A percentile compares a stretch with the other conserved stretches of the same genome.
These are phyloP conservation scores for Craniophora ligustri DNA, from an alignment of 2,888 invertebrate genomes.

Conservation along the genomic window DNA sequence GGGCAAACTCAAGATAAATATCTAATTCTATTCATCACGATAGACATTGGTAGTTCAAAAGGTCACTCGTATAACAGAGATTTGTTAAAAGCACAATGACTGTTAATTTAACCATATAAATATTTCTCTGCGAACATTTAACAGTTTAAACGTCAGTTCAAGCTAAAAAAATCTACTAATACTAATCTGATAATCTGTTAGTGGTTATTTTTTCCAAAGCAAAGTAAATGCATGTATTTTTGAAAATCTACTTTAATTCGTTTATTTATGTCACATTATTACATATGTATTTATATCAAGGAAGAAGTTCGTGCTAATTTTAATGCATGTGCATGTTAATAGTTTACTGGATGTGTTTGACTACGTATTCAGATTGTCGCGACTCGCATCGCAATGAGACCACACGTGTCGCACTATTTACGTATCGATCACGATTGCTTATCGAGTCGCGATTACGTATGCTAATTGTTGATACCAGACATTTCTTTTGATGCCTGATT, in stretches of 20 bases:
- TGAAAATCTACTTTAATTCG: too few relatives aligned
- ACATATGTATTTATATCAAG: too few relatives aligned
- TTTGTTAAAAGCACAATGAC: slow-evolving; percentile 25
- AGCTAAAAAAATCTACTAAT: too few relatives aligned
- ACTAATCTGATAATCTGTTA: too few relatives aligned
- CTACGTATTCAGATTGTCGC: slow-evolving; percentile 16
- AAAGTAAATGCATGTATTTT: too few relatives aligned
- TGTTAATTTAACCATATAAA: slow-evolving; percentile 21
- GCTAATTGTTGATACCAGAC: background rate
- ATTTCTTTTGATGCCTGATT: background rate
- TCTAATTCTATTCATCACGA: slow-evolving; percentile 35
- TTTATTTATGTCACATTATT: too few relatives aligned
- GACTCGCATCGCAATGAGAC: slow-evolving; percentile 40
- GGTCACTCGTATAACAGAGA: slow-evolving; percentile 22
- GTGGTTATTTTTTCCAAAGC: too few relatives aligned
- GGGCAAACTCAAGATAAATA: slow-evolving; percentile 32
- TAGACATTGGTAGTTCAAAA: slow-evolving; percentile 11
- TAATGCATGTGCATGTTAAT: slow-evolving; percentile 1
- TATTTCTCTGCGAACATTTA: background rate
- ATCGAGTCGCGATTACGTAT: background rate
- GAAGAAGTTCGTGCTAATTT: slow-evolving; percentile 14
- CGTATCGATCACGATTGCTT: slow-evolving; percentile 1
- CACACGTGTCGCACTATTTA: slow-evolving; percentile 30
- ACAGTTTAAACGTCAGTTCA: background rate
- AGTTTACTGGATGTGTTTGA: slow-evolving; percentile 12